Evolutionary conservation across 1,140 invertebrate genomes (phyloP).

Genomic region (Pygmarrhopalites habei): DNA sequence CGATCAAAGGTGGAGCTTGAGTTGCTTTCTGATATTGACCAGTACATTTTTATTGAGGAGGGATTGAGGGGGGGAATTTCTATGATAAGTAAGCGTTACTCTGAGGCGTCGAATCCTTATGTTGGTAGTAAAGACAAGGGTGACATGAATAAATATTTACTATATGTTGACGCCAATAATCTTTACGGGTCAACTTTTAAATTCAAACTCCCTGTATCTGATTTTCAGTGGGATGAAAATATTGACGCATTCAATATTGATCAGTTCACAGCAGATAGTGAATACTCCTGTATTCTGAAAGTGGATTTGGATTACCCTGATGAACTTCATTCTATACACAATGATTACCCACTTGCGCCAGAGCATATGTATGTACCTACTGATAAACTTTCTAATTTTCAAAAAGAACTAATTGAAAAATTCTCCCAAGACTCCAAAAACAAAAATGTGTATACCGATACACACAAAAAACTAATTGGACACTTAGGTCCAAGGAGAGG

Average conservation of each 20-base stretch:
- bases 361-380: conserved; percentile 8
- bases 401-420: neutral
- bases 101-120: conserved; percentile 36
- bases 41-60: conserved; percentile 40
- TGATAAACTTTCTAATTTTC: conserved; percentile 9
- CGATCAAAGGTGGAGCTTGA: conserved; percentile 32
- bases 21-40: conserved; percentile 37
- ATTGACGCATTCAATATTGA: conserved; percentile 19
- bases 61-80: conserved; percentile 33
- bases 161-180: conserved; percentile 37
- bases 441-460: too few species aligned
- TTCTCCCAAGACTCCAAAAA: too few species aligned
- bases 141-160: conserved; percentile 6
- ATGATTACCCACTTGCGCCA: conserved; percentile 38
- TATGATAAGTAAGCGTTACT: conserved; percentile 29
- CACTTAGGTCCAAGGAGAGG: too few species aligned
- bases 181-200: conserved; percentile 40
- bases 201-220: conserved; percentile 21
- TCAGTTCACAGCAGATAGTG: conserved; percentile 23
- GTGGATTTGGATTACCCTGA: conserved; percentile 40
- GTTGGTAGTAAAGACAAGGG: conserved; percentile 18
- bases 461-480: too few species aligned
- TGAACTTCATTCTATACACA: conserved; percentile 35
- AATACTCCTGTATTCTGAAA: conserved; percentile 39
- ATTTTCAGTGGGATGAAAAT: conserved; percentile 31